A percentile compares a stretch with the other conserved stretches of the same genome.
These are phyloP conservation scores for Cichlasoma orientale DNA, from an alignment of 2,797 vertebrate genomes.

Conservation along the genomic window DNA sequence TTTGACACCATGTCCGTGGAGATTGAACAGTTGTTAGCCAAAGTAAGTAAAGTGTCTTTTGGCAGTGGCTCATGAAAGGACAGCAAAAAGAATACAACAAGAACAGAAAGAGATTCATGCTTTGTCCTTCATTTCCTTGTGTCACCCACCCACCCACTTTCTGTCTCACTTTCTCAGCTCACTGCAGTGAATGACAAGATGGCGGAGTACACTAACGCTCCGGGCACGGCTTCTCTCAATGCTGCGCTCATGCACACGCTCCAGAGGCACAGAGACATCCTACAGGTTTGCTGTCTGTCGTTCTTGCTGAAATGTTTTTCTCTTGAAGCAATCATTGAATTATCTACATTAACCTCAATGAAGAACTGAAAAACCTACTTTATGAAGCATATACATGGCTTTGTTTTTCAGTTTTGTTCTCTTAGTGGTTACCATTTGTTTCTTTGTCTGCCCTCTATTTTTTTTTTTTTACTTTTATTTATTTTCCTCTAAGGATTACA, in stretches of 20 bases:
- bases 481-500: constrained; percentile 88
- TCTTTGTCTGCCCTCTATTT: neutral
- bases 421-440: neutral
- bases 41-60: constrained; percentile 80
- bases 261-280: constrained; percentile 95
- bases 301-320: neutral
- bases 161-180: constrained; percentile 77
- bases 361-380: neutral
- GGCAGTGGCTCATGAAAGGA: neutral
- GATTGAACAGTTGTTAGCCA: constrained; percentile 95
- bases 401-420: neutral
- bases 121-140: neutral
- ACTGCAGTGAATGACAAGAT: constrained; percentile 97
- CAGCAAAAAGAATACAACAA: constrained; percentile 1
- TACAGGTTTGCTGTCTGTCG: constrained; percentile 84
- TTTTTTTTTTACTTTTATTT: neutral
- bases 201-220: constrained; percentile 92
- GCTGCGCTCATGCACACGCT: constrained; percentile 97
- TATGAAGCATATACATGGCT: neutral
- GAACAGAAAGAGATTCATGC: constrained; percentile 10
- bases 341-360: neutral
- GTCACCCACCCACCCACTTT: neutral
- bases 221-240: constrained; percentile 91
- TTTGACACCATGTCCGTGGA: constrained; percentile 99
- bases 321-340: neutral